phyloP scores from a whole-genome alignment of 2,888 invertebrate species.

The Ypsolopha sequella region DNA sequence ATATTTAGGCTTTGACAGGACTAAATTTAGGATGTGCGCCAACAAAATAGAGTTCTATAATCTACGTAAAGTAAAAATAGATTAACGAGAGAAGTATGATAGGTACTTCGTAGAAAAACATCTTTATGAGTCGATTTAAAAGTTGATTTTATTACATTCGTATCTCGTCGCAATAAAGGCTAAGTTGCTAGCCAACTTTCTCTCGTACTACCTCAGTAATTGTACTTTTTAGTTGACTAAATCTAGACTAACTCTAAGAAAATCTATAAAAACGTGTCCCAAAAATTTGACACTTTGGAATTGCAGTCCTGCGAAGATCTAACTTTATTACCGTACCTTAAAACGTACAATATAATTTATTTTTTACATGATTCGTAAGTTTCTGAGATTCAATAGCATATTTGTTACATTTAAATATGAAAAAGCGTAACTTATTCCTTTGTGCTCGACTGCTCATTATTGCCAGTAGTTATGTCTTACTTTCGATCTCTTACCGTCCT shows the following conservation, averaged over 20 bases:
- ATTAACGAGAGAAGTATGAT: too few relatives aligned
- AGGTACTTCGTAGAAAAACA: too few relatives aligned
- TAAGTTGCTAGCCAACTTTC: not conserved
- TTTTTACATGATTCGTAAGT: not conserved
- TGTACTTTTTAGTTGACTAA: conserved; percentile 1
- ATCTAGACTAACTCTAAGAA: conserved; percentile 9
- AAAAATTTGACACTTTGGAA: conserved; percentile 50
- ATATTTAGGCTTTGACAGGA: too few relatives aligned
- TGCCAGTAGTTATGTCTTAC: not conserved
- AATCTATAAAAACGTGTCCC: conserved; percentile 27
- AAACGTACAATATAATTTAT: not conserved
- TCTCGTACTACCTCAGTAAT: not conserved
- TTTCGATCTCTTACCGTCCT: not conserved
- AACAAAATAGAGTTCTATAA: too few relatives aligned
- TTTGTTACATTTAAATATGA: not conserved
- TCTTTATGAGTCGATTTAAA: too few relatives aligned
- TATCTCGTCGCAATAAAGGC: too few relatives aligned
- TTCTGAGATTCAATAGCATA: not conserved
- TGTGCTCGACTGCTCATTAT: not conserved
- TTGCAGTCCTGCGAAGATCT: conserved; percentile 4
- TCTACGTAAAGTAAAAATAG: too few relatives aligned
- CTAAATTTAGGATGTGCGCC: too few relatives aligned
- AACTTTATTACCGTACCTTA: conserved; percentile 1
- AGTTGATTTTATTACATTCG: too few relatives aligned
- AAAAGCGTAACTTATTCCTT: not conserved